Base-by-base conservation (phyloP, 2,797 vertebrate genomes). In the Sebastes minor region DNA sequence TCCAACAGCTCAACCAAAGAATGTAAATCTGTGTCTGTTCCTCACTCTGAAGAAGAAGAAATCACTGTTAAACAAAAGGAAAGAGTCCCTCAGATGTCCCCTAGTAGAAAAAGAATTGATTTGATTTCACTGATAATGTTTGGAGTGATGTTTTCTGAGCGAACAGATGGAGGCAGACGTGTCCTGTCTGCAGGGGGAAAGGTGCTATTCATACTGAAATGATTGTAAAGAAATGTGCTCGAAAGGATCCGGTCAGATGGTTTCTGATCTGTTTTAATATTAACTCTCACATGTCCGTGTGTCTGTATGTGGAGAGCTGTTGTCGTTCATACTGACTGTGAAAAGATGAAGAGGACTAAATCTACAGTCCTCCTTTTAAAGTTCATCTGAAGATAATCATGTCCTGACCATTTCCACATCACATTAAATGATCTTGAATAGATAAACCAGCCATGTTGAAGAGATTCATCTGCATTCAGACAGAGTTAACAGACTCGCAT, bases 161-260 rank as follows among this genome's bases (percentile, higher is more conserved):
- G 11, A 20, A 53, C n/a, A 28, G 13, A 25, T 8, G 5, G 53
- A 56, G 12, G 23, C 6, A 27, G 30, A 38, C 0, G 12, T 28
- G 2, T 4, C 3, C 42, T 11, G 62, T 66, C 66, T 72, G 74
- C 13, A 38, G 71, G 42, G 18, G 56, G 12, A 70, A 75, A 63
- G 88, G 83, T 81, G 86, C 88, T 84, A 75, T 23, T 6, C 1
- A 49, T 22, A 9, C 59, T 49, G 64, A 55, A 42, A 77, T 49
- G 83, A 87, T 63, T 82, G 88, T 82, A 80, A 64, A 65, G 52
- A 77, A 2, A 53, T 20, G 1, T 2, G 8, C 27, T 13, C 20
- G 1, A n/a, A 52, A 63, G 14, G 35, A 13, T 9, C 2, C 2
- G 11, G 22, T 18, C 65, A 20, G 4, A 23, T 14, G 10, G 18